These are phyloP conservation scores for Suncus etruscus DNA, from an alignment of 2,113 vertebrate species.

Conservation along the genomic window DNA sequence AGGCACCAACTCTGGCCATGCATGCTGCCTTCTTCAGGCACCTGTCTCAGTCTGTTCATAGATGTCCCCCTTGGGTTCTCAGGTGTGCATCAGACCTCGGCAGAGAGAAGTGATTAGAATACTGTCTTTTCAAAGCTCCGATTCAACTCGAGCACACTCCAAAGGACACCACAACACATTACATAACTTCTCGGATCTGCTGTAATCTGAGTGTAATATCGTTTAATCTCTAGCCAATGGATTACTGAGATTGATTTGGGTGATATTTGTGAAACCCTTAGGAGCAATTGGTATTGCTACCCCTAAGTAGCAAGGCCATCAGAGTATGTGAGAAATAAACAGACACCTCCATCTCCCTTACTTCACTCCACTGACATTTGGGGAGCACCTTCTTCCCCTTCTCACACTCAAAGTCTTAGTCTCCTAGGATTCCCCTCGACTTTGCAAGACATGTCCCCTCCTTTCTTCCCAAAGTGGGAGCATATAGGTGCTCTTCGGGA, in stretches of 20 bases:
- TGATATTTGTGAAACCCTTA: neutral
- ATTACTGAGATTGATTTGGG: slow-evolving; percentile 15
- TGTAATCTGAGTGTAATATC: neutral
- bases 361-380: neutral
- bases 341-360: too few relatives aligned
- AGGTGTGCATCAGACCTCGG: too few relatives aligned
- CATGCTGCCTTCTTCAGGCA: neutral
- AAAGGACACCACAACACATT: neutral
- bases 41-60: neutral
- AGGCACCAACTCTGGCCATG: neutral
- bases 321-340: neutral
- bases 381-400: neutral
- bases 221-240: neutral
- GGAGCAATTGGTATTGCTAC: rapidly evolving
- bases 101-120: neutral
- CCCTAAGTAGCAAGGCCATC: neutral
- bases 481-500: neutral
- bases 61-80: neutral
- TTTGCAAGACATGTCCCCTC: neutral
- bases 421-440: neutral
- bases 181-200: neutral
- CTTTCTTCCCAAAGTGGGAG: neutral
- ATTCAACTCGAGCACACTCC: neutral
- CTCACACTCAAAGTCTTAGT: neutral
- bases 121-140: neutral